These are phyloP conservation scores for Acromyrmex heyeri DNA, from an alignment of 1,140 invertebrate genomes.

Conservation along the genomic window DNA sequence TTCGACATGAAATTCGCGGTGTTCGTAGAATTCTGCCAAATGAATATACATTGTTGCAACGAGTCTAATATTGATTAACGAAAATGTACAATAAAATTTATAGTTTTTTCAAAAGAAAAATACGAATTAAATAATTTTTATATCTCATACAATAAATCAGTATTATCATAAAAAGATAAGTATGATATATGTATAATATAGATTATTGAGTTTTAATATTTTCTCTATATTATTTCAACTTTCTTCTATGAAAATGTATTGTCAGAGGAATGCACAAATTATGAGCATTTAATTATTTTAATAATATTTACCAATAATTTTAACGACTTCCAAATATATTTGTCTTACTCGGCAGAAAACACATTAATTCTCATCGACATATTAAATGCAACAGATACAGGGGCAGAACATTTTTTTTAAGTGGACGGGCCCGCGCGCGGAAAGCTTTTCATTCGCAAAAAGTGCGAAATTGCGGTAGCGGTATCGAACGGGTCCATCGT, in stretches of 20 bases:
- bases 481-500: constrained; percentile 76
- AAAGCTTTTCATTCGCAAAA: constrained; percentile 73
- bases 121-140: neutral
- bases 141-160: neutral
- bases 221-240: neutral
- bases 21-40: neutral
- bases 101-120: neutral
- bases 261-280: neutral
- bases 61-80: neutral
- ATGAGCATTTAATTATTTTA: neutral
- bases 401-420: neutral
- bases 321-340: constrained; percentile 21
- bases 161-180: neutral
- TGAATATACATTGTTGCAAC: neutral
- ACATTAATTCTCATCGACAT: neutral
- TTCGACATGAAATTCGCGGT: neutral
- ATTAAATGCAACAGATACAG: constrained; percentile 12
- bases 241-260: neutral
- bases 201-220: neutral
- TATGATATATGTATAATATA: too few species aligned
- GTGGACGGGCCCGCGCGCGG: neutral
- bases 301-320: neutral
- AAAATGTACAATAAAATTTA: neutral
- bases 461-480: constrained; percentile 71
- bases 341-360: neutral